Evolutionary conservation across 2,888 invertebrate species (phyloP), one percentile per base, ranked within the genome.

Genomic region (Erebia ligea): DNA sequence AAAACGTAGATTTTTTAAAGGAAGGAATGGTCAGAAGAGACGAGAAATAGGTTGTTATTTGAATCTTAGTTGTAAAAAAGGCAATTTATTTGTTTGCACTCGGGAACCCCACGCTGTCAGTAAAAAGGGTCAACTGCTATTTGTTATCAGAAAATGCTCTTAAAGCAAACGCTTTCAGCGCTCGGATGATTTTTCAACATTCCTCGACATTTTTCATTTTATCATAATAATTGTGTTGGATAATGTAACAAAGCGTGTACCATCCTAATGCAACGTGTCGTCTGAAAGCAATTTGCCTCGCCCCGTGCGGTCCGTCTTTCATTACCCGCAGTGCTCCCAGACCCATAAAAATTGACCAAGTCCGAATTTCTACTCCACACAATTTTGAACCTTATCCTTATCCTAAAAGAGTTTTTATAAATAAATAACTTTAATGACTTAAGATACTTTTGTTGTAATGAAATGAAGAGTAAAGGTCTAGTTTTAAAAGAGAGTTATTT

Each of bases 281-380:
- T 92, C 88, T 87, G 84, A 90, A 91, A 91, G 88, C 91, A 89
- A 92, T 92, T 92, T 92, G 89, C 87, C 81, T 82, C 90, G 76
- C 89, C 80, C 84, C 86, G 82, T 88, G 90, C 82, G 89, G 90
- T 88, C 89, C 84, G 87, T 86, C 86, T 87, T 88, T 89, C 87
- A 89, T 89, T 88, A 90, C 85, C 80, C 70, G 70, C 67, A 70
- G 71, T 68, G 67, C 80, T 79, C 77, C 78, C 78, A 75, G 78
- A 72, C 62, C 66, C 61, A 67, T 58, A 52, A 54, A 61, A 72
- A 71, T 45, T n/a, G 1, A 48, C 34, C 10, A 50, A 73, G 62
- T 42, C 42, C 13, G 58, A 57, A 66, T 40, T 19, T 59, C 50
- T 58, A 1, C 2, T 34, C 6, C 5, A 54, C 19, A 50, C 10